Percentiles rank a stretch among this genome's conserved stretches.
Evolutionary conservation across 2,113 vertebrate genomes (phyloP).

Genomic region (Brachyistius frenatus): DNA sequence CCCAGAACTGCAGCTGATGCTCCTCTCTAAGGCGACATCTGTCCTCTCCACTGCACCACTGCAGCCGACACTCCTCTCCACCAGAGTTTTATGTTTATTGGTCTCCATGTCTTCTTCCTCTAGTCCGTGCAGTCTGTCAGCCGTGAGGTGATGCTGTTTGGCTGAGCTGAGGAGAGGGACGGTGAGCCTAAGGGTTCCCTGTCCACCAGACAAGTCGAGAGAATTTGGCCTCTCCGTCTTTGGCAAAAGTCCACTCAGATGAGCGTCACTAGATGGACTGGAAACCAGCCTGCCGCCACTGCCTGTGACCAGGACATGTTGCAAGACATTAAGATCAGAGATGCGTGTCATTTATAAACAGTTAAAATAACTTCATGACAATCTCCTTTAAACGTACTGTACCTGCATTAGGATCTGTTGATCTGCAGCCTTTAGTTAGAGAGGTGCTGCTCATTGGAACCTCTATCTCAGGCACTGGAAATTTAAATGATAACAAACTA

Average conservation of each 20-base stretch:
- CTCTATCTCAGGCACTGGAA: conserved; percentile 40
- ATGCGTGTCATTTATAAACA: neutral
- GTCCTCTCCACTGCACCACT: neutral
- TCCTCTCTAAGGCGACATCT: too few species aligned
- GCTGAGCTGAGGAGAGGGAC: conserved; percentile 58
- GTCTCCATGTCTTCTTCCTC: conserved; percentile 75
- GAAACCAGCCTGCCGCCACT: conserved; percentile 81
- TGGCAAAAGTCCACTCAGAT: conserved; percentile 49
- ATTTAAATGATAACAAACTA: conserved; percentile 26
- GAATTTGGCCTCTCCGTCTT: conserved; percentile 88
- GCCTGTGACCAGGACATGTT: conserved; percentile 65
- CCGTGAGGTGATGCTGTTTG: conserved; percentile 73
- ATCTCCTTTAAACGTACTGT: conserved; percentile 12
- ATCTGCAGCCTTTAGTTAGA: conserved; percentile 25
- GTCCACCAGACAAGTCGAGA: conserved; percentile 86
- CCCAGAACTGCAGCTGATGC: neutral
- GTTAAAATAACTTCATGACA: neutral
- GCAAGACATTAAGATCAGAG: conserved; percentile 16
- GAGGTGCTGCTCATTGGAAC: conserved; percentile 28
- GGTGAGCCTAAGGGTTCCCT: conserved; percentile 77
- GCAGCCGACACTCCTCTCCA: conserved; percentile 53
- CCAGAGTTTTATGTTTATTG: conserved; percentile 56
- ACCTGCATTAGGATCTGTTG: conserved; percentile 26
- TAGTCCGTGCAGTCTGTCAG: conserved; percentile 86
- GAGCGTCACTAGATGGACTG: conserved; percentile 75